Evolutionary conservation across 2,888 invertebrate genomes (phyloP).

Genomic region (Oscheius sp.): DNA sequence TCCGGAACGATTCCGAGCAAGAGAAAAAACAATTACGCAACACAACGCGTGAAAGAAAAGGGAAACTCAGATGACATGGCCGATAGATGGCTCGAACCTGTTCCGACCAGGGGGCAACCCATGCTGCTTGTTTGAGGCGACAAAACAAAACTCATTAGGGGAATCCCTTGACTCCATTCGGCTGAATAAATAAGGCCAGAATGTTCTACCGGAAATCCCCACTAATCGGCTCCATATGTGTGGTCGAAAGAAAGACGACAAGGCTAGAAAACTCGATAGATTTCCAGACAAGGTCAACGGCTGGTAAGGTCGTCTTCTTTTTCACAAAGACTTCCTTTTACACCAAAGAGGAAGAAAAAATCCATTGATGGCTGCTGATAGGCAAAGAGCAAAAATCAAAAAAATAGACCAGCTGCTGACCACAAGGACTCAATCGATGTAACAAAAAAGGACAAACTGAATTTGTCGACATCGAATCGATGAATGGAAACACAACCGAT

Average conservation of each 20-base stretch:
- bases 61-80: constrained; percentile 14
- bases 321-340: too few relatives aligned
- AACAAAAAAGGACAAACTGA: too few relatives aligned
- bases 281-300: not conserved
- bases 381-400: too few relatives aligned
- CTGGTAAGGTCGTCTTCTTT: too few relatives aligned
- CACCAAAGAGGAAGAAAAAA: too few relatives aligned
- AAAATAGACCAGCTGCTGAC: too few relatives aligned
- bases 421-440: too few relatives aligned
- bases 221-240: not conserved
- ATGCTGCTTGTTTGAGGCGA: not conserved
- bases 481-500: too few relatives aligned
- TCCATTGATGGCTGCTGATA: too few relatives aligned
- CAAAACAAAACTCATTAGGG: too few relatives aligned
- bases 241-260: too few relatives aligned
- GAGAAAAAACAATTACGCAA: constrained; percentile 9
- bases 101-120: constrained; percentile 10
- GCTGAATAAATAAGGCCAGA: not conserved
- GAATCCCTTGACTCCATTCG: not conserved
- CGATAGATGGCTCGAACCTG: constrained; percentile 12
- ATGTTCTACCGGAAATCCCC: not conserved
- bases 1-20: constrained; percentile 4
- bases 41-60: constrained; percentile 21
- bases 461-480: too few relatives aligned
- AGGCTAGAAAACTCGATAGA: not conserved